phyloP scores from a whole-genome alignment of 2,888 invertebrate species.

The Melikaiella ostensackeni region DNA sequence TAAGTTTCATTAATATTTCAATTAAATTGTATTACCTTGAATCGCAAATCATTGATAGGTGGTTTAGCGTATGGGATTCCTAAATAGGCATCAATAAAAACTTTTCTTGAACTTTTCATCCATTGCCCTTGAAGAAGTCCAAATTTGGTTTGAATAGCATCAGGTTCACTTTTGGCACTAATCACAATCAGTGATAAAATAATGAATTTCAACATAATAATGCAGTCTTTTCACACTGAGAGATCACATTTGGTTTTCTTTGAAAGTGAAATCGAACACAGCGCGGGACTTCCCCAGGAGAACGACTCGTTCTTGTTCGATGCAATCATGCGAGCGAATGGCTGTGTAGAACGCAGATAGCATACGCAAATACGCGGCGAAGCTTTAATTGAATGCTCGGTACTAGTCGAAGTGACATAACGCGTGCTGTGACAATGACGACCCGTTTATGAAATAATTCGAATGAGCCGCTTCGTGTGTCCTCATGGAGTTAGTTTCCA shows the following conservation, averaged over 20 bases:
- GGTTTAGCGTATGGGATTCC: conserved; percentile 71
- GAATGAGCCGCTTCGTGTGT: conserved; percentile 43
- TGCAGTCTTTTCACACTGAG: neutral
- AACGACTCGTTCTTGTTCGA: conserved; percentile 41
- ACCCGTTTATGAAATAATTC: conserved; percentile 54
- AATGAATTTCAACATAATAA: neutral
- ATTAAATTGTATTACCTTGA: conserved; percentile 61
- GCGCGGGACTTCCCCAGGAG: conserved; percentile 12
- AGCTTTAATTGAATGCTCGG: conserved; percentile 55
- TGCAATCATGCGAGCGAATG: conserved; percentile 41
- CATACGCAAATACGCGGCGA: conserved; percentile 54
- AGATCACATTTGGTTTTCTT: neutral
- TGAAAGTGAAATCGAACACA: neutral
- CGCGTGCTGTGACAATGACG: conserved; percentile 48
- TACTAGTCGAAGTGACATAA: conserved; percentile 53
- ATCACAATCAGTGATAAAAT: neutral
- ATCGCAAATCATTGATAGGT: conserved; percentile 65
- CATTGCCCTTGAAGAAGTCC: conserved; percentile 61
- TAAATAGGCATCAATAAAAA: conserved; percentile 62
- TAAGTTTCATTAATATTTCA: neutral
- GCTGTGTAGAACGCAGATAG: conserved; percentile 50
- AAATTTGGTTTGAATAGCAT: conserved; percentile 58
- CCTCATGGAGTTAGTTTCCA: conserved; percentile 21
- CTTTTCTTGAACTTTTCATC: conserved; percentile 55
- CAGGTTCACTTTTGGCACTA: conserved; percentile 26